Evolutionary conservation across 2,888 invertebrate genomes (phyloP), one percentile per base, ranked within the genome.

Genomic region (Biston stratarius): DNA sequence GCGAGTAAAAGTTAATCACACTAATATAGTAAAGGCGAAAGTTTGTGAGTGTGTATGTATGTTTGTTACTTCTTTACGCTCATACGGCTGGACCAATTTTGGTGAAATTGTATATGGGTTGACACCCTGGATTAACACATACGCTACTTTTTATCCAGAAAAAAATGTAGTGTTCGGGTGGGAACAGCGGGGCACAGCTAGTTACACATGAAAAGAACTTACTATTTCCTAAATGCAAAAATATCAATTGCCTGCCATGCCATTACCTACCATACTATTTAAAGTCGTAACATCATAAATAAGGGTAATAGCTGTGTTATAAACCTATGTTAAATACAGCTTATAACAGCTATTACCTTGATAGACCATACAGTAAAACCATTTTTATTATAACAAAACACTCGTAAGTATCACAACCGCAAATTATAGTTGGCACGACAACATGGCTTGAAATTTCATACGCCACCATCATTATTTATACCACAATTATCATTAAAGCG

Each of bases 401-500:
- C 24, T 36, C 14, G 5, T 7, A 40, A 59, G 33, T 40, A 40
- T 11, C 49, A 49, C 36, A 24, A 36, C 48, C 40, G 47, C n/a
- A 47, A 48, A 48, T 48, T 55, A 40, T 11, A 11, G 56, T 34
- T 56, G 38, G 48, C 34, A 52, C 51, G 36, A 36, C 38, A 49
- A 52, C 36, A 15, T 3, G 6, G 8, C 49, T 48, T 62, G 38
- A 56, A 24, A 64, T 44, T 44, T 38, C 47, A 59, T 47, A 40
- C 24, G 51, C 11, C 55, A 60, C 45, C 12, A 12, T n/a, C 53
- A 61, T 47, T 7, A 60, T 56, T 49, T 60, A 49, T 47, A 61
- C 40, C 51, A 51, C 15, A 53, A 60, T 55, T 45, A 59, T 55
- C 49, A 63, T 63, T 61, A 66, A 45, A 51, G n/a, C 45, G 52